Evolutionary conservation across 1,140 invertebrate species (phyloP).

Genomic region (Drosophila azteca): DNA sequence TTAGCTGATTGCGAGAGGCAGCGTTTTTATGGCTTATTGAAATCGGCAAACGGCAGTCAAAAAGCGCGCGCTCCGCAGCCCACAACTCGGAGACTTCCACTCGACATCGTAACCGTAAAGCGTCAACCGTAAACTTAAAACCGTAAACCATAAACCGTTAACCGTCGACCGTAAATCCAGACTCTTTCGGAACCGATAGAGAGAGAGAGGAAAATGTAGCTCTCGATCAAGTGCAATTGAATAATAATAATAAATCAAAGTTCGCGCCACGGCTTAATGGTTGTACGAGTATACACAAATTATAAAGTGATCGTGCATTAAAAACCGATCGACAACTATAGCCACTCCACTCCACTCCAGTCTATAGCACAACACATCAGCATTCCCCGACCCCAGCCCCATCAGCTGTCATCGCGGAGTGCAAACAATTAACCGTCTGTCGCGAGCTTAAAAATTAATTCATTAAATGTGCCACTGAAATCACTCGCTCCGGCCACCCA

Average conservation of each 20-base stretch:
- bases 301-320: conserved; percentile 78
- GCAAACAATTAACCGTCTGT: conserved; percentile 58
- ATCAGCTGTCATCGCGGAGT: conserved; percentile 23
- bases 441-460: conserved; percentile 60
- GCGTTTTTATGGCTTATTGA: conserved; percentile 73
- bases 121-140: too few species aligned
- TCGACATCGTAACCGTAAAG: not conserved
- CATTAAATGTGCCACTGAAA: conserved; percentile 39
- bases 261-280: conserved; percentile 4
- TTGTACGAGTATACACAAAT: conserved; percentile 55
- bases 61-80: conserved; percentile 61
- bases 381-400: not conserved
- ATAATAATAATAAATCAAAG: conserved; percentile 32
- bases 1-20: conserved; percentile 25
- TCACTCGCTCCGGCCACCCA: too few species aligned
- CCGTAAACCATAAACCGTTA: too few species aligned
- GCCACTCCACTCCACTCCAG: too few species aligned
- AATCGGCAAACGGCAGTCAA: conserved; percentile 65
- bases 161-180: too few species aligned
- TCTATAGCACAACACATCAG: too few species aligned
- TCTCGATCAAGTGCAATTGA: conserved; percentile 8
- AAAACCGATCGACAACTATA: conserved; percentile 57
- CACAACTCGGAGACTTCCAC: conserved; percentile 33
- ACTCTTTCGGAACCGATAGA: too few species aligned
- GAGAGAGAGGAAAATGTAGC: conserved; percentile 30